Evolutionary conservation across 2,797 vertebrate genomes (phyloP), one percentile per base, ranked within the genome.

Genomic region (Myripristis murdjan): DNA sequence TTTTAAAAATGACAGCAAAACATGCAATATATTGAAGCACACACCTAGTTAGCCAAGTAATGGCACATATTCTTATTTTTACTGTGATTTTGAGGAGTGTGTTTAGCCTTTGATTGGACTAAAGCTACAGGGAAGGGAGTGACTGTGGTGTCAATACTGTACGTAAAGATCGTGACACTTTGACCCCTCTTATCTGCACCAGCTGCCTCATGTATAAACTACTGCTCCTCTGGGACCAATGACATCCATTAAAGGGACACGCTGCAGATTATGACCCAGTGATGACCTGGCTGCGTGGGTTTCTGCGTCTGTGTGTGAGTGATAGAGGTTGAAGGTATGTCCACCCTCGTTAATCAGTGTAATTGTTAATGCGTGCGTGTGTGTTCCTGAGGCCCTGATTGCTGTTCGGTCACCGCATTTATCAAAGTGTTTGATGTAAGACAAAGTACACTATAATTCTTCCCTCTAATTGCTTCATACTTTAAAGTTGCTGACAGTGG

Each of bases 171-270:
- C 35, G 47, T 33, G 52, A 70, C 44, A 62, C 51, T 80, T 24
- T 79, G 68, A 82, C 79, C 69, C 33, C 49, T 49, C 51, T 43
- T 62, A 26, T 64, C 60, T 71, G 63, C 28, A 56, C 33, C 48
- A n/a, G 44, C 76, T 75, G 67, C 54, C 71, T 81, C 51, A 54
- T 12, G 43, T 70, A 84, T 79, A 89, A 86, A 76, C 14, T 46
- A 82, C 86, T 74, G 41, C 70, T 82, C 75, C 77, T 62, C 67
- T 55, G 83, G 73, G 74, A 67, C 80, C 76, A 89, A 79, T 70
- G 67, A 48, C 46, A 49, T 46, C 41, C 53, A 47, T 43, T 77
- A 55, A 75, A 77, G 64, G 77, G 70, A 84, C 54, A 64, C 63
- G 60, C 44, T 58, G 2, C 1, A 62, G 61, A 62, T 70, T 77